Conservation (phyloP, 2,888 invertebrate species). For the Leucania comma region DNA sequence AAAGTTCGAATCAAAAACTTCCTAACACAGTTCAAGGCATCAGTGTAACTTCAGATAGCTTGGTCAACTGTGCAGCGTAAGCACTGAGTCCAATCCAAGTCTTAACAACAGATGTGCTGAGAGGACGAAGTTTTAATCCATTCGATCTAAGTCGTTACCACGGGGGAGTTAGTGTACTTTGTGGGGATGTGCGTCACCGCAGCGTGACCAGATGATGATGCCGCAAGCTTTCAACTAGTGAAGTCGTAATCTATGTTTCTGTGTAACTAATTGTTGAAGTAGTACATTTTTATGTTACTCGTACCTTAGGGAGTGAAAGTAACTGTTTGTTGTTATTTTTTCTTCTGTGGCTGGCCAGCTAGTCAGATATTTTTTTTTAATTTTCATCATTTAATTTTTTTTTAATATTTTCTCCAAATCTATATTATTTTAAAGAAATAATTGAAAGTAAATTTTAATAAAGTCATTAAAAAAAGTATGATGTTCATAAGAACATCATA, state of each 20-base stretch:
- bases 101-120: constrained; percentile 30
- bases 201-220: constrained; percentile 19
- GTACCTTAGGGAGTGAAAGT: too few relatives aligned
- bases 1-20: constrained; percentile 17
- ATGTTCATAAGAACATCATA: too few relatives aligned
- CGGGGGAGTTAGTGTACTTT: constrained; percentile 22
- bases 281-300: too few relatives aligned
- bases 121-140: constrained; percentile 60
- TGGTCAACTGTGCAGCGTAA: constrained; percentile 5
- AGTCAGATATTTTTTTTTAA: too few relatives aligned
- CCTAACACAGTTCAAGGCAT: constrained; percentile 16
- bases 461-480: too few relatives aligned
- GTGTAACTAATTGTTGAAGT: neutral
- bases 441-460: too few relatives aligned
- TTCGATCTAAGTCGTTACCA: constrained; percentile 47
- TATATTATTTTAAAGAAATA: too few relatives aligned
- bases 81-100: constrained; percentile 2
- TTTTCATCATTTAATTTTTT: too few relatives aligned
- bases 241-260: constrained; percentile 10
- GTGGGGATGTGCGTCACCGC: constrained; percentile 24
- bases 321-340: too few relatives aligned
- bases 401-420: too few relatives aligned
- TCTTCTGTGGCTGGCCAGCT: too few relatives aligned
- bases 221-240: constrained; percentile 22
- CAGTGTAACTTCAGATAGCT: constrained; percentile 18